Evolutionary conservation across 2,113 vertebrate genomes (phyloP).

Genomic region (Mesembrinibis cayennensis): DNA sequence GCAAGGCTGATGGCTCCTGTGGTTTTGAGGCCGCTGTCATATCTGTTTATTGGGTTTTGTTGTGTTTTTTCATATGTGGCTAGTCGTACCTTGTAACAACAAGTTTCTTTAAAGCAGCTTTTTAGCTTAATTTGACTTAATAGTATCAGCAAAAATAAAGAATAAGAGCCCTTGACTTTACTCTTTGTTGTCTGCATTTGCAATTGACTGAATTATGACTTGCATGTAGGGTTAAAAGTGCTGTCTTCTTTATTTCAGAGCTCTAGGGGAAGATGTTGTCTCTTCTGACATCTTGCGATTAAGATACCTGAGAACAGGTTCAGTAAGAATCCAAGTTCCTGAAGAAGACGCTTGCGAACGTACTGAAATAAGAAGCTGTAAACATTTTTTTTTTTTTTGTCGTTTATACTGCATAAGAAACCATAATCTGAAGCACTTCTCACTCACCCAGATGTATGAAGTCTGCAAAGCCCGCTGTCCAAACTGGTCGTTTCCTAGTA

Average conservation of each 20-base stretch:
- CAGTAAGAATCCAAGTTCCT: conserved; percentile 32
- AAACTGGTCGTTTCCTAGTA: background rate
- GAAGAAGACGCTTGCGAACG: conserved; percentile 12
- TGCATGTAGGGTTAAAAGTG: conserved; percentile 42
- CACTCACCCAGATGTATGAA: background rate
- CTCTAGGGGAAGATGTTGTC: conserved; percentile 61
- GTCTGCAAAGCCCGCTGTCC: background rate
- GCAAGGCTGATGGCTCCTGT: background rate
- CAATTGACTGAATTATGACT: background rate
- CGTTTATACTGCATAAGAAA: background rate
- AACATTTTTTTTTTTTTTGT: background rate
- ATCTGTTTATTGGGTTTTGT: background rate
- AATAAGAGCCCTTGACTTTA: background rate
- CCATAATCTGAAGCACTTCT: conserved; percentile 19
- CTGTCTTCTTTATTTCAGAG: conserved; percentile 65
- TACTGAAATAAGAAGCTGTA: conserved; percentile 42
- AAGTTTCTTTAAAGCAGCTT: background rate
- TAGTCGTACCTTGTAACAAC: accelerated
- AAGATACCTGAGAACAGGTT: conserved; percentile 59
- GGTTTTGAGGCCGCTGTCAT: background rate
- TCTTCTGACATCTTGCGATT: conserved; percentile 47
- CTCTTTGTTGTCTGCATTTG: conserved; percentile 29
- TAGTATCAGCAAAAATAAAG: background rate
- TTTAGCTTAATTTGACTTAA: background rate
- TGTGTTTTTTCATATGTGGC: background rate